Evolutionary conservation across 2,888 invertebrate genomes (phyloP).

Genomic region (Nipponacmea schrenckii): DNA sequence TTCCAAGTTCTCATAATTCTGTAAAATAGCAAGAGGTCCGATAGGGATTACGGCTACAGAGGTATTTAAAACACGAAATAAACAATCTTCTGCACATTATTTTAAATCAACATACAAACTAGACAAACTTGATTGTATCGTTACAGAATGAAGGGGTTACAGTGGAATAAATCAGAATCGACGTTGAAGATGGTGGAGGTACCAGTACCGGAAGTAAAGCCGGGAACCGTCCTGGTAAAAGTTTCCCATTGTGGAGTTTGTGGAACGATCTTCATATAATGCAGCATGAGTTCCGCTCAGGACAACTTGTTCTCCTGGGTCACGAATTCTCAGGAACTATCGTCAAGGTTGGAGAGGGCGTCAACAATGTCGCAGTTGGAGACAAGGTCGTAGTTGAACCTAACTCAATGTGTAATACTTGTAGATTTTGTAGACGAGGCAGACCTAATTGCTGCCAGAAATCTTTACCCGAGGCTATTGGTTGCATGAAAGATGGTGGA

Average conservation of each 20-base stretch:
- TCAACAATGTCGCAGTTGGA: not conserved
- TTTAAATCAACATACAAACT: too few relatives aligned
- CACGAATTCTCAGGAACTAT: slow-evolving; percentile 2
- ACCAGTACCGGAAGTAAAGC: not conserved
- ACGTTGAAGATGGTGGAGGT: not conserved
- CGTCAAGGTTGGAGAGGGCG: not conserved
- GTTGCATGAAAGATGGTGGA: not conserved
- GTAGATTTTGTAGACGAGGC: not conserved
- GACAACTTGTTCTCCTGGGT: not conserved
- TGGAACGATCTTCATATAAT: slow-evolving; percentile 6
- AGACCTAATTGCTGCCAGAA: not conserved
- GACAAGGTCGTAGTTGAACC: not conserved
- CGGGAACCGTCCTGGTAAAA: not conserved
- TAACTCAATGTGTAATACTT: not conserved
- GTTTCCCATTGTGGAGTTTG: not conserved
- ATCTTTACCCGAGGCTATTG: not conserved
- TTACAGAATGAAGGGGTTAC: not conserved
- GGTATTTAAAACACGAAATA: too few relatives aligned
- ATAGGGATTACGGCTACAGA: too few relatives aligned
- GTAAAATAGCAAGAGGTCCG: too few relatives aligned
- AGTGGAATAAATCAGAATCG: not conserved
- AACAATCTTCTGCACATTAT: too few relatives aligned
- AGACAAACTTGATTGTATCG: too few relatives aligned
- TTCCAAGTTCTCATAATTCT: too few relatives aligned
- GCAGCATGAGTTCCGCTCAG: not conserved